phyloP scores from a whole-genome alignment of 2,113 vertebrate species.

The Gallinago jamesoni region DNA sequence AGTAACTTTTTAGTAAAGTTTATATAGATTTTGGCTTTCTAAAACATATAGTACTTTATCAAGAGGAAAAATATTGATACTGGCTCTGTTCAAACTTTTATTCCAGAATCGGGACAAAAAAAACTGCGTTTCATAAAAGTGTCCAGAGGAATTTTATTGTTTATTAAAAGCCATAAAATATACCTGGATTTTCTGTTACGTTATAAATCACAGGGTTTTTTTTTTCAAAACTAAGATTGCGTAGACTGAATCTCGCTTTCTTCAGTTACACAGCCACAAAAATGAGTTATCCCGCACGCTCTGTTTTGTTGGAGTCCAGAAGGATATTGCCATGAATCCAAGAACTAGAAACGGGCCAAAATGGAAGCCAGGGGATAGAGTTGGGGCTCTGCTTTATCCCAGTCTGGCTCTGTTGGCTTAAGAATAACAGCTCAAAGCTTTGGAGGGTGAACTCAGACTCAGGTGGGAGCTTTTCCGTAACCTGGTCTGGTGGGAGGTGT shows the following conservation, averaged over 20 bases:
- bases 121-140: not conserved
- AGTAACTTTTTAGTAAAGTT: not conserved
- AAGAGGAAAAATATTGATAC: not conserved
- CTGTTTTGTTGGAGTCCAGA: not conserved
- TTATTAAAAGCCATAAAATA: not conserved
- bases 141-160: not conserved
- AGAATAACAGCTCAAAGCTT: not conserved
- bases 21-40: not conserved
- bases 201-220: not conserved
- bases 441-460: not conserved
- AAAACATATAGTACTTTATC: not conserved
- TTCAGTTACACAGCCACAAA: not conserved
- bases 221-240: not conserved
- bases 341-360: not conserved
- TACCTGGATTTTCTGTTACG: not conserved
- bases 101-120: not conserved
- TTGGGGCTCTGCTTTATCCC: not conserved
- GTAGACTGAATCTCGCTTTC: not conserved
- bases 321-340: not conserved
- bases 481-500: no score
- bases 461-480: not conserved
- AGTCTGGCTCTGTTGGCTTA: not conserved
- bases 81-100: not conserved
- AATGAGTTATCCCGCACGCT: not conserved
- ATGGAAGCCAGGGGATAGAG: not conserved